These are phyloP conservation scores for Megaceryle maxima DNA, from an alignment of 2,113 vertebrate species.

Conservation along the genomic window DNA sequence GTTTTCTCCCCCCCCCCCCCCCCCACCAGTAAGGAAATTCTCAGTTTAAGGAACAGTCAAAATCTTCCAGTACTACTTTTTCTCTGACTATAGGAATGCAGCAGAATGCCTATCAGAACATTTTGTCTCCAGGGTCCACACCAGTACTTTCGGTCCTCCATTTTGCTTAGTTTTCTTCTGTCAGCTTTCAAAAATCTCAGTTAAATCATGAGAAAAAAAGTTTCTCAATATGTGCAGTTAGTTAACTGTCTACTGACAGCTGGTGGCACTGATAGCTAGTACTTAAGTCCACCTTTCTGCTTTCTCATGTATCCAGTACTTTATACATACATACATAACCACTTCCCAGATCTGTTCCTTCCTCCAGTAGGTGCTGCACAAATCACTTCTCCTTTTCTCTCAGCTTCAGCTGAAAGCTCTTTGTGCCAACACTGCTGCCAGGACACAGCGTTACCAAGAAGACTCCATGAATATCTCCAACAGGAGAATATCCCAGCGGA, in stretches of 20 bases:
- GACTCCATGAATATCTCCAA: neutral
- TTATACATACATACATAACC: neutral
- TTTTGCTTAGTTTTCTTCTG: neutral
- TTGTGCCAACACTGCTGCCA: neutral
- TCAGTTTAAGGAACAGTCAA: neutral
- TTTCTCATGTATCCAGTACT: neutral
- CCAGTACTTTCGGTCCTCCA: neutral
- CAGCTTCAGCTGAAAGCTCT: neutral
- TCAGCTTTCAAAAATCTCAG: neutral
- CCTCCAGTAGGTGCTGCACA: neutral
- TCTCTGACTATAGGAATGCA: neutral
- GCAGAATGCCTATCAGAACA: neutral
- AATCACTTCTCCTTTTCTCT: neutral
- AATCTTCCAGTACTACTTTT: neutral
- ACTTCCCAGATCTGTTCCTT: neutral
- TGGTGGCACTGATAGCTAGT: neutral
- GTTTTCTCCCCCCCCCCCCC: too few relatives aligned
- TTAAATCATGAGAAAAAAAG: neutral
- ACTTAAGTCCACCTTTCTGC: neutral
- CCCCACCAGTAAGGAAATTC: neutral
- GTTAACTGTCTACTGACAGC: neutral
- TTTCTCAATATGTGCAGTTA: neutral
- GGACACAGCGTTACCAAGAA: neutral
- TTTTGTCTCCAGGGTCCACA: neutral
- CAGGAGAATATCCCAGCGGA: neutral